Evolutionary conservation across 2,888 invertebrate species (phyloP).

Genomic region (Eurois occulta): DNA sequence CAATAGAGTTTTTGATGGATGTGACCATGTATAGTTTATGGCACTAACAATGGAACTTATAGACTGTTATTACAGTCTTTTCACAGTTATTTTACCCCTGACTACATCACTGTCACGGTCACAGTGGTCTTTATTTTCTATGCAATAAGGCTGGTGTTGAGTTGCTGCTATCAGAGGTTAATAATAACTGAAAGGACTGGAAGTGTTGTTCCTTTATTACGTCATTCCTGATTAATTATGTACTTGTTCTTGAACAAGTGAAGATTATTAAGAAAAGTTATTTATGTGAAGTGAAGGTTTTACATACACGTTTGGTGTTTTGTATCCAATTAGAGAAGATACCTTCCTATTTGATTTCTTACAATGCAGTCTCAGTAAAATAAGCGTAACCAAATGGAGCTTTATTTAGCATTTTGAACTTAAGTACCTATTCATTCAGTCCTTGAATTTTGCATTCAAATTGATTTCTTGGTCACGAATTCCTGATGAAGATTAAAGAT

Average conservation of each 20-base stretch:
- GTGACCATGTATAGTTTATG: constrained; percentile 31
- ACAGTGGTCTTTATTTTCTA: neutral
- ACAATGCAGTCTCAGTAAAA: neutral
- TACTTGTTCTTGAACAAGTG: constrained; percentile 47
- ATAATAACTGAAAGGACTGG: neutral
- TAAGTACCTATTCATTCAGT: constrained; percentile 7
- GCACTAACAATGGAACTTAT: constrained; percentile 24
- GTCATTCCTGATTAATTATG: constrained; percentile 53
- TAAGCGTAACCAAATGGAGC: constrained; percentile 25
- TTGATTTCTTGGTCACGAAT: constrained; percentile 44
- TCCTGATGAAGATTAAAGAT: constrained; percentile 14
- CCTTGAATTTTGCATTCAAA: constrained; percentile 37
- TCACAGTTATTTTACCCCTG: neutral
- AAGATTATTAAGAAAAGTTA: constrained; percentile 46
- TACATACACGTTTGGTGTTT: constrained; percentile 25
- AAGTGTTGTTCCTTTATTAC: constrained; percentile 31
- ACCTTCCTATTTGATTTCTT: neutral
- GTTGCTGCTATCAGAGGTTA: neutral
- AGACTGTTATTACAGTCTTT: constrained; percentile 5
- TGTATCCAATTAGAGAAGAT: constrained; percentile 11
- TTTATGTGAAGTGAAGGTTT: constrained; percentile 51
- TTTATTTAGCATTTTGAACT: constrained; percentile 11
- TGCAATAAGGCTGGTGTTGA: neutral
- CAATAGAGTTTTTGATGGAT: constrained; percentile 29
- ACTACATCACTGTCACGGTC: neutral